Evolutionary conservation across 2,888 invertebrate genomes (phyloP), one percentile per base, ranked within the genome.

Genomic region (Boloria euphrosyne): DNA sequence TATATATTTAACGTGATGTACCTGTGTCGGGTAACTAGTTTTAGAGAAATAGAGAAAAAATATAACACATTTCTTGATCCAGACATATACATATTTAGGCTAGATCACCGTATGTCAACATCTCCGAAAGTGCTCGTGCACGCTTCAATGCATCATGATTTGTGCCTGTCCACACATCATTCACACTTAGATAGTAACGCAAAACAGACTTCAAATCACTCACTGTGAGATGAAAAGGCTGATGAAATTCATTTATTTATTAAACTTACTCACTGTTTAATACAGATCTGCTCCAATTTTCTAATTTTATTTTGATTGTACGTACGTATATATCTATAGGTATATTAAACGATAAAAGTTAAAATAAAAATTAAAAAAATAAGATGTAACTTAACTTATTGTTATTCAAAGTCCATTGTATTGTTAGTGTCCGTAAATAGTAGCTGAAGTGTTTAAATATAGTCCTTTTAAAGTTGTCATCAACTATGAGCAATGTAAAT

Each of bases 361-460:
- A 10, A 38, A 10, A 10, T 38, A 38, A 38, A 38, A 10, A 38
- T 31, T 10, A 10, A 10, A 38, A 31, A 7, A 38, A 38, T 38
- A 38, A 38, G 10, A 10, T 7, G 31, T 31, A 10, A 38, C 1
- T 38, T 10, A 38, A 38, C 17, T 54, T 65, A 55, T 61, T 50
- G 10, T 60, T 54, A 43, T 53, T 71, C 57, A 65, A 68, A 68
- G 47, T 55, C 65, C 53, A 53, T 68, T 49, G 60, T 69, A 69
- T 74, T 72, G 67, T 71, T 71, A 75, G 77, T 74, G 75, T 72
- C 76, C 75, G 74, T 78, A 79, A 78, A 74, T 72, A 73, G 70
- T 68, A 73, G 69, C 69, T 69, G 69, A 74, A 73, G 75, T 74
- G 82, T 81, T 82, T 83, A 81, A 83, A 84, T 83, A 84, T 83